A percentile compares a stretch with the other conserved stretches of the same genome.
These are phyloP conservation scores for Physella acuta DNA, from an alignment of 1,140 invertebrate species.

Conservation along the genomic window DNA sequence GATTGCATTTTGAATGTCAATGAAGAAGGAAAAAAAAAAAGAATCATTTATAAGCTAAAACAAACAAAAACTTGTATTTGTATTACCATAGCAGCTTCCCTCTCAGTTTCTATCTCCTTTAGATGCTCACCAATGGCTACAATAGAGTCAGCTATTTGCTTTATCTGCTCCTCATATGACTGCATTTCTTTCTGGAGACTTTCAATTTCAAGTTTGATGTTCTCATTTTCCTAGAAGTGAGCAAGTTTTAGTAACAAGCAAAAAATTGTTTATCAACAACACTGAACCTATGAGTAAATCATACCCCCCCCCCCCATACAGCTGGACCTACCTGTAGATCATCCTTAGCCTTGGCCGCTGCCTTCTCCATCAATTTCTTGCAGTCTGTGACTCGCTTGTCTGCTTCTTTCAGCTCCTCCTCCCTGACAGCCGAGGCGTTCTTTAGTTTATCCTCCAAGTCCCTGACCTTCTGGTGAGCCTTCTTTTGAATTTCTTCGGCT, in stretches of 20 bases:
- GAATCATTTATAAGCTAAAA: no score
- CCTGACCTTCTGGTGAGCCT: conserved; percentile 68
- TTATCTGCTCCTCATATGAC: conserved; percentile 67
- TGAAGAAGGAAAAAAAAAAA: no score
- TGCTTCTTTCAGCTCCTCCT: conserved; percentile 75
- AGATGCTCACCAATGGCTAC: conserved; percentile 64
- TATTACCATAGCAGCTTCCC: conserved; percentile 58
- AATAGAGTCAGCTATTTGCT: conserved; percentile 60
- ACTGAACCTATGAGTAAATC: not conserved
- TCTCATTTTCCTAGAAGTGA: conserved; percentile 70
- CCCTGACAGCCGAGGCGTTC: conserved; percentile 76
- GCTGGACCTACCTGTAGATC: conserved; percentile 67
- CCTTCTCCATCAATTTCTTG: conserved; percentile 67
- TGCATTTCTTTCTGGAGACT: conserved; percentile 77
- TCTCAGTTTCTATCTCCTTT: conserved; percentile 60
- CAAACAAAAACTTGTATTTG: no score
- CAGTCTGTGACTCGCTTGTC: conserved; percentile 58
- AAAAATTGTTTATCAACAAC: not conserved
- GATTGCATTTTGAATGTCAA: no score
- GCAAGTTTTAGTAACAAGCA: no score
- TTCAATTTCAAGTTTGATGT: conserved; percentile 72
- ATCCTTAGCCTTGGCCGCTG: conserved; percentile 76
- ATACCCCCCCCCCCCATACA: not conserved
- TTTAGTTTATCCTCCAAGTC: conserved; percentile 78
- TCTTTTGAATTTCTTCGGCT: conserved; percentile 67